These are phyloP conservation scores for Lacanobia wlatinum DNA, from an alignment of 2,888 invertebrate species.

Conservation along the genomic window DNA sequence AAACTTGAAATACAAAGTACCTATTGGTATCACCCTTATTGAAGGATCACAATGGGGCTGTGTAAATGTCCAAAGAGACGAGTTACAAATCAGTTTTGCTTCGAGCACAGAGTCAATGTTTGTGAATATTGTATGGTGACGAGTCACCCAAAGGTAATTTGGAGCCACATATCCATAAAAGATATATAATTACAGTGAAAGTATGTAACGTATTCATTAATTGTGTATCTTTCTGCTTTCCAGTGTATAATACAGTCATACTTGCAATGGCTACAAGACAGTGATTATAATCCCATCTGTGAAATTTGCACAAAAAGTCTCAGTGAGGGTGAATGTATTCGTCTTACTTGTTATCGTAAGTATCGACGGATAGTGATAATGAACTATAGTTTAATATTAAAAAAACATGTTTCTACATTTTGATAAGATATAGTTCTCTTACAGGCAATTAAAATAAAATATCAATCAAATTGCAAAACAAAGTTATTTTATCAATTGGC, in stretches of 20 bases:
- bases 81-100: slow-evolving; percentile 99
- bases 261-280: slow-evolving; percentile 99
- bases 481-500: not conserved
- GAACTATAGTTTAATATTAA: slow-evolving; percentile 27
- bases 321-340: slow-evolving; percentile 95
- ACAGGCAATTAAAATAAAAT: slow-evolving; percentile 4
- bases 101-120: slow-evolving; percentile 99
- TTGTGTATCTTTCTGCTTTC: slow-evolving; percentile 71
- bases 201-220: slow-evolving; percentile 18
- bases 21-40: slow-evolving; percentile 24
- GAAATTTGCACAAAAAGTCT: slow-evolving; percentile 96
- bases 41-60: slow-evolving; percentile 94
- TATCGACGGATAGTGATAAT: slow-evolving; percentile 63
- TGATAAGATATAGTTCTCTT: slow-evolving; percentile 37
- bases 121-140: slow-evolving; percentile 99
- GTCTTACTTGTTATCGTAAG: slow-evolving; percentile 98
- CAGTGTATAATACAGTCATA: slow-evolving; percentile 99
- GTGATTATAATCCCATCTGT: slow-evolving; percentile 98
- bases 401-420: slow-evolving; percentile 32
- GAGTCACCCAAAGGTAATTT: slow-evolving; percentile 97
- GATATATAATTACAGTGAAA: slow-evolving; percentile 39
- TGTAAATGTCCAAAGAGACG: slow-evolving; percentile 99
- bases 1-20: slow-evolving; percentile 39
- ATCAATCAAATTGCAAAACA: not conserved
- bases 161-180: slow-evolving; percentile 4